Conservation (phyloP, 2,113 vertebrate genomes). For the Zosterops hypoxanthus region DNA sequence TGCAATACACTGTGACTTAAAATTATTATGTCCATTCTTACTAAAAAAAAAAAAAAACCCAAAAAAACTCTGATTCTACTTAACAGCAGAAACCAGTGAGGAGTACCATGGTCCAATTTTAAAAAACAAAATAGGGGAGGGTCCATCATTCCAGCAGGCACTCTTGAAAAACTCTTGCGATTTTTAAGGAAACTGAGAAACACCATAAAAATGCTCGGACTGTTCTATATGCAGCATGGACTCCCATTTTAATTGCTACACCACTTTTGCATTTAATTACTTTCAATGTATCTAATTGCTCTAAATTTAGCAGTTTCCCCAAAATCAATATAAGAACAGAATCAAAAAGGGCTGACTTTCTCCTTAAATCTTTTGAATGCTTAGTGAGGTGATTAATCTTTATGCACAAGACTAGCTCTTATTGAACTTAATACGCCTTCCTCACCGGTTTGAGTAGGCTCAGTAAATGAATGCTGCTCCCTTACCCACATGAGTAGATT, state of each 20-base stretch:
- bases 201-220: background rate
- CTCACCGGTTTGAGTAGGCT: background rate
- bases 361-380: conserved; percentile 34
- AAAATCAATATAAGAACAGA: conserved; percentile 58
- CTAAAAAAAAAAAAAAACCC: background rate
- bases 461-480: background rate
- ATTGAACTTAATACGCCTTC: background rate
- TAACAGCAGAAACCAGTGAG: conserved; percentile 23
- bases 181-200: conserved; percentile 9
- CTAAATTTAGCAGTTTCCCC: conserved; percentile 54
- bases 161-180: background rate
- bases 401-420: background rate
- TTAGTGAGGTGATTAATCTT: conserved; percentile 11
- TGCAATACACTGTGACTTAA: conserved; percentile 73
- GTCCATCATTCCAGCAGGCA: background rate
- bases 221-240: background rate
- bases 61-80: background rate
- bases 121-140: background rate
- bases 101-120: background rate
- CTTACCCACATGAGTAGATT: background rate
- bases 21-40: conserved; percentile 51
- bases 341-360: conserved; percentile 51
- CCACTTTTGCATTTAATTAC: conserved; percentile 57
- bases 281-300: conserved; percentile 52
- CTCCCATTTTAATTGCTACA: conserved; percentile 37